Base-by-base conservation (phyloP, 2,888 invertebrate species). In the Epirrhoe tristata region DNA sequence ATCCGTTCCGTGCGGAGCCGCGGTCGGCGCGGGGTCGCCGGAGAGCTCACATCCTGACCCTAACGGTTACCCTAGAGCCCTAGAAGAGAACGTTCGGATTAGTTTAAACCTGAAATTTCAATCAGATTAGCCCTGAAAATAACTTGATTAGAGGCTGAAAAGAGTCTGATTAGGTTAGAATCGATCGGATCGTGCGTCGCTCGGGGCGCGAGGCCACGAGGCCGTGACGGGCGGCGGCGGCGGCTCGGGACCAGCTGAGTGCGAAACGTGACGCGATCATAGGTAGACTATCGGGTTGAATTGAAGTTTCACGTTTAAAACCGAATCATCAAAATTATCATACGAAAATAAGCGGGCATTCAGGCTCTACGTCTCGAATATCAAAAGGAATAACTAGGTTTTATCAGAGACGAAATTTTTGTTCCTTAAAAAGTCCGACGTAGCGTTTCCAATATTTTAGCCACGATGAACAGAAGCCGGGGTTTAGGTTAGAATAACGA, bases 71-170 rank as follows among this genome's bases (percentile, higher is more conserved):
- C 81, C 85, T 87, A 88, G 77, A 78, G 80, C 85, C 81, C 87
- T 86, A 85, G 85, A 87, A 88, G 83, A 79, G 81, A 85, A 83
- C 79, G 74, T 78, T 76, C 78, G 76, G 74, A 81, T 82, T 80
- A 81, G 79, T 80, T 82, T 79, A 63, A 79, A 83, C 91, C 91
- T 91, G 91, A 90, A 91, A 91, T 84, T 85, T 87, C 81, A 89
- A 87, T 83, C 70, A 75, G 62, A 72, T 90, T 89, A 91, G 81
- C 83, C 83, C 91, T 92, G 91, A 91, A 92, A 91, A 89, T 84
- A 89, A 90, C 87, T 77, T 72, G 70, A 78, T 85, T 81, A 88
- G 84, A 79, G 74, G 84, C 90, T 91, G 90, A 88, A 91, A 89
- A 79, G 80, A 78, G 79, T 78, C 82, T 73, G 69, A 77, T 84